These are phyloP conservation scores for Parnassius orleans DNA, from an alignment of 2,888 invertebrate species.

Conservation along the genomic window DNA sequence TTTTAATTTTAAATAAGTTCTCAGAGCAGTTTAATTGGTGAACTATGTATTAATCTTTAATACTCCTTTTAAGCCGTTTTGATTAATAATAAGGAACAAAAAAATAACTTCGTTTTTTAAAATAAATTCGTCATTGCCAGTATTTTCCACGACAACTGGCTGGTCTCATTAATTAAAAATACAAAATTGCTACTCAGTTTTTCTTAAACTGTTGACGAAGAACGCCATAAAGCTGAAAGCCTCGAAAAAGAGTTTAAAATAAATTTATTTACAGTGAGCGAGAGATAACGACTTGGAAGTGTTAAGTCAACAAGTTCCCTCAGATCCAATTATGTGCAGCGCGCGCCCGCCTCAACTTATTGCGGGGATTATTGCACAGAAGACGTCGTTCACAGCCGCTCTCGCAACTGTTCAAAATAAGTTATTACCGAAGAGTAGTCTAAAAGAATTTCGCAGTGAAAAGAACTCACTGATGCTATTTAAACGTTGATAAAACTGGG, in stretches of 20 bases:
- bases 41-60: too few relatives aligned
- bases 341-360: conserved; percentile 2
- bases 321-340: conserved; percentile 21
- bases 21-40: too few relatives aligned
- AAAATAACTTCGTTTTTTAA: too few relatives aligned
- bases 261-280: conserved; percentile 7
- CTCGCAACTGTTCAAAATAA: neutral
- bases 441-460: neutral
- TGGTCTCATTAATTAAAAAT: too few relatives aligned
- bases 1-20: too few relatives aligned
- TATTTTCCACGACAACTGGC: too few relatives aligned
- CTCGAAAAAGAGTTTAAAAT: conserved; percentile 4
- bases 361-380: conserved; percentile 13
- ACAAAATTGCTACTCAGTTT: neutral
- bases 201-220: neutral
- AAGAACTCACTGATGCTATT: neutral
- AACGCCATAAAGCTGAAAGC: neutral
- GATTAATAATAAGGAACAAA: too few relatives aligned
- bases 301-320: conserved; percentile 14
- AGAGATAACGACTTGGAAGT: conserved; percentile 5
- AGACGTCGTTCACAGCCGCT: neutral
- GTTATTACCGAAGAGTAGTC: neutral
- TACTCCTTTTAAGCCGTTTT: too few relatives aligned
- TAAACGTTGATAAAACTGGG: neutral
- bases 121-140: too few relatives aligned